Evolutionary conservation across 2,888 invertebrate genomes (phyloP).

Genomic region (Trachelus tabidus): DNA sequence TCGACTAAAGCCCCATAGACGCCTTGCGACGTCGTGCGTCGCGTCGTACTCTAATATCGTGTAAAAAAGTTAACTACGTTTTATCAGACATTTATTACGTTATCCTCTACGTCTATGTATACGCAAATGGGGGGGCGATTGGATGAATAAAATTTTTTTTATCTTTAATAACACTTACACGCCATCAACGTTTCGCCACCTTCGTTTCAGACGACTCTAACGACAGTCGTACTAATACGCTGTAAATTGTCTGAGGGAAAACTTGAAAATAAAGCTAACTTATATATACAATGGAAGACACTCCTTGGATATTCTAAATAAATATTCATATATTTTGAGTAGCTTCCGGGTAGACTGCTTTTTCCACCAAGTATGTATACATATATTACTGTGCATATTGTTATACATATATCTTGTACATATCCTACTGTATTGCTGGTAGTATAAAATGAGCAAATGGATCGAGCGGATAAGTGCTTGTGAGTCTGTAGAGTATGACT

Average conservation of each 20-base stretch:
- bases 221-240: background rate
- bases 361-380: background rate
- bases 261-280: background rate
- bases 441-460: background rate
- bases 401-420: background rate
- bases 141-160: background rate
- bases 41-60: background rate
- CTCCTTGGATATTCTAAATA: background rate
- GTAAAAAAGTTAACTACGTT: background rate
- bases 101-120: background rate
- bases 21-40: background rate
- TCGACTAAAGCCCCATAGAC: slow-evolving; percentile 16
- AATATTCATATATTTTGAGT: slow-evolving; percentile 5
- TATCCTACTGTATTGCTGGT: background rate
- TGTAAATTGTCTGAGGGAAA: background rate
- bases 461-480: background rate
- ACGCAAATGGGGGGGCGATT: background rate
- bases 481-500: background rate
- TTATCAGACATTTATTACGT: background rate
- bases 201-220: background rate
- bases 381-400: no score
- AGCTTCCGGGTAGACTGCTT: background rate
- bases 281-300: background rate
- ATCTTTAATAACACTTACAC: background rate
- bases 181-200: background rate